phyloP scores from a whole-genome alignment of 2,113 vertebrate genomes.

The Phoxinus phoxinus region DNA sequence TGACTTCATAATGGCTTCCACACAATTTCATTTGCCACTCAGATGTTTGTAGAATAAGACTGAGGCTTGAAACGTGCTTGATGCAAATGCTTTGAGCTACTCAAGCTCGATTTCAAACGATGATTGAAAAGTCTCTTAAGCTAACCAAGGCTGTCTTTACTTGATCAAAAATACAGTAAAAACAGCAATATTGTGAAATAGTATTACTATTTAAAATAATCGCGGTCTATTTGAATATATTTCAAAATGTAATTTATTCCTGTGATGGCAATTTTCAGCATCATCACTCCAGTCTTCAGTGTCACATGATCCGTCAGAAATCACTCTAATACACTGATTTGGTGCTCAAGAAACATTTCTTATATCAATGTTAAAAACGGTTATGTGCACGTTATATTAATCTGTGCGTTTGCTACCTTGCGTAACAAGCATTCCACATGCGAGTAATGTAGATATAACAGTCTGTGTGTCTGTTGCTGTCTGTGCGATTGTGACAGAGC shows the following conservation, averaged over 20 bases:
- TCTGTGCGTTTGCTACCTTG: background rate
- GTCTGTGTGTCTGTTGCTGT: background rate
- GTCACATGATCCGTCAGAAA: background rate
- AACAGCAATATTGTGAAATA: background rate
- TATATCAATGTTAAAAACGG: background rate
- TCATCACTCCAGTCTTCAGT: background rate
- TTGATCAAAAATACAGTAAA: background rate
- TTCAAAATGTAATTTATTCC: background rate
- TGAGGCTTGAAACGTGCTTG: background rate
- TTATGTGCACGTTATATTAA: background rate
- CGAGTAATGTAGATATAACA: background rate
- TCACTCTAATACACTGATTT: background rate
- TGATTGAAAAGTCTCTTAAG: background rate
- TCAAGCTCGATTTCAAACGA: background rate
- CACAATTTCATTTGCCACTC: slow-evolving; percentile 1
- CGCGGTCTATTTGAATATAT: background rate
- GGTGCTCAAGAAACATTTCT: background rate
- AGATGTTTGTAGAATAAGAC: background rate
- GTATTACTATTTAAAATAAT: too few species aligned
- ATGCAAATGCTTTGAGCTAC: background rate
- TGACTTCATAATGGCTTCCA: slow-evolving; percentile 26
- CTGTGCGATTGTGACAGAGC: slow-evolving; percentile 31
- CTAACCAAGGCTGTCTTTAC: too few species aligned
- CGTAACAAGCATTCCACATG: background rate
- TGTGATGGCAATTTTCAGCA: background rate